A percentile compares a stretch with the other conserved stretches of the same genome.
These are phyloP conservation scores for Hydropsyche tenuis DNA, from an alignment of 1,140 invertebrate species.

Conservation along the genomic window DNA sequence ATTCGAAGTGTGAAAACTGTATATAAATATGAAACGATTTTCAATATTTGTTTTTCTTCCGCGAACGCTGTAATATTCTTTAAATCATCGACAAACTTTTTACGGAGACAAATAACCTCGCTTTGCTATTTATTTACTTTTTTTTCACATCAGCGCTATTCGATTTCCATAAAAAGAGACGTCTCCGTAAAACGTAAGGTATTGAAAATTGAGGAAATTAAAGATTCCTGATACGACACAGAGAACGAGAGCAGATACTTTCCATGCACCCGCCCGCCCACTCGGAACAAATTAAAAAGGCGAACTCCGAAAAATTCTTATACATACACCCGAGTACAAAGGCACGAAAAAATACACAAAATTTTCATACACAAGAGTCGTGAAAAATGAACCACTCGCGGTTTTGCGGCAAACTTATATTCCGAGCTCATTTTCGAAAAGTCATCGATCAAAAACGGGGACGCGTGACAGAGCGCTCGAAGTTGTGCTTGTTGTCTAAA, in stretches of 20 bases:
- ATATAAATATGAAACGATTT: too few relatives aligned
- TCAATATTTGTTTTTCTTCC: too few relatives aligned
- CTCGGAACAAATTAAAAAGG: conserved; percentile 23
- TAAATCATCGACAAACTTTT: too few relatives aligned
- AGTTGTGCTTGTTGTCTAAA: conserved; percentile 29
- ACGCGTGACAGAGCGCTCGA: conserved; percentile 9
- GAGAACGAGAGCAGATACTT: not conserved
- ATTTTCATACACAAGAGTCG: not conserved
- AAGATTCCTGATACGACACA: conserved; percentile 26
- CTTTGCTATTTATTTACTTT: too few relatives aligned
- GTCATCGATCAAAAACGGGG: conserved; percentile 21
- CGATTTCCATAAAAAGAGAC: too few relatives aligned
- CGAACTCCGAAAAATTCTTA: too few relatives aligned
- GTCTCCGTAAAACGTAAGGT: conserved; percentile 8
- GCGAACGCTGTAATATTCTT: too few relatives aligned
- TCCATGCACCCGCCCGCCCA: conserved; percentile 8
- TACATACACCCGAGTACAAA: not conserved
- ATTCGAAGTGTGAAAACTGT: too few relatives aligned
- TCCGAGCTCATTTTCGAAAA: not conserved
- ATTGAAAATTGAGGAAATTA: conserved; percentile 35
- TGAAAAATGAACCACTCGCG: not conserved
- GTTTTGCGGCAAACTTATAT: not conserved
- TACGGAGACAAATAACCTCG: too few relatives aligned
- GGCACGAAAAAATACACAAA: not conserved
- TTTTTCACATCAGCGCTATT: too few relatives aligned